Base-by-base conservation (phyloP, 1,140 invertebrate genomes). In the Dinothrombium tinctorium region DNA sequence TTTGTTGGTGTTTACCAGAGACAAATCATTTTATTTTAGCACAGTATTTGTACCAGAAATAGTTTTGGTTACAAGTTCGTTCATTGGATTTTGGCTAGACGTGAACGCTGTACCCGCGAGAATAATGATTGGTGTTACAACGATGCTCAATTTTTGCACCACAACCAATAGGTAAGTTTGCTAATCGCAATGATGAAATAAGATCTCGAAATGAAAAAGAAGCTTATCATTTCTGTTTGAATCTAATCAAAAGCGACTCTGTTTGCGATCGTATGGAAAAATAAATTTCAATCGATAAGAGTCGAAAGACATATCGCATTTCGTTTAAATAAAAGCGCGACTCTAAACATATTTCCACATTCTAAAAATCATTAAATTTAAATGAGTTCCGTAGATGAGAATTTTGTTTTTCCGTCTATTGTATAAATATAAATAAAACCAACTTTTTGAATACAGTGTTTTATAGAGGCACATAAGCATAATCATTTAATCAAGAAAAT, bases 81-180 rank as follows among this genome's bases (percentile, higher is more conserved):
- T 87, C 68, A 82, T 83, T 60, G 81, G 77, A 49, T 83, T 83
- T 67, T 89, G 81, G 81, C 68, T 89, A 54, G 82, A 89, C 65
- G 86, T 82, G 79, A 89, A 89, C 63, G 82, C 82, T 46, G 82
- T 87, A 50, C 82, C 82, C 56, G 81, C 81, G 54, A 71, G 80
- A 60, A 80, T 86, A 25, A 59, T 59, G 54, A 57, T 59, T 22
- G 56, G 79, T 59, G 82, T 89, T 55, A 87, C 83, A 50, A 89
- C 83, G 59, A 89, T 89, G 83, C 72, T 89, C 71, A 87, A 87
- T 67, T 87, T 87, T 70, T 87, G 87, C 73, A 89, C 83, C 49
- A 89, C 82, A 8, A 58, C 58, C 41, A 59, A 46, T 33, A 46
- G 37, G 37, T 39, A 19, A 24, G 28, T 9, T n/a, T n/a, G n/a